Evolutionary conservation across 2,888 invertebrate species (phyloP).

Genomic region (Cheilosia soror): DNA sequence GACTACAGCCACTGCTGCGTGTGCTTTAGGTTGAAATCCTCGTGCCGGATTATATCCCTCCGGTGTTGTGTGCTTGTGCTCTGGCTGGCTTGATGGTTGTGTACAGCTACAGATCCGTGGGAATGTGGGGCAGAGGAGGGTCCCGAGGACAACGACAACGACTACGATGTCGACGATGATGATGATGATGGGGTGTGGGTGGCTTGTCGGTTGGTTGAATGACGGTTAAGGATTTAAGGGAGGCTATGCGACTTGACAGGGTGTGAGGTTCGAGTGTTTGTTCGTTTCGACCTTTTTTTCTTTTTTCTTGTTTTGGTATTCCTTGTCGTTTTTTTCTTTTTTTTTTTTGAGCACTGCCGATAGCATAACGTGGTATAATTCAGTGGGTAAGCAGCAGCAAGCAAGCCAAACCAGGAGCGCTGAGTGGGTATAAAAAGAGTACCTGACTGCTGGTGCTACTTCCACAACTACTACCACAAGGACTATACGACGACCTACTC

Average conservation of each 20-base stretch:
- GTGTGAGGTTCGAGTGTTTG: conserved; percentile 74
- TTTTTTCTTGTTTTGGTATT: conserved; percentile 67
- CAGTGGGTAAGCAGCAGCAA: conserved; percentile 75
- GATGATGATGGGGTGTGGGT: conserved; percentile 78
- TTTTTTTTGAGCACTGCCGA: conserved; percentile 68
- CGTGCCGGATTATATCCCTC: conserved; percentile 78
- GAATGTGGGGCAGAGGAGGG: conserved; percentile 75
- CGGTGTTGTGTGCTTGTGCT: conserved; percentile 51
- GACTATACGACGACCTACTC: conserved; percentile 40
- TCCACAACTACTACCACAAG: conserved; percentile 66
- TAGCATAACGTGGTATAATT: conserved; percentile 75
- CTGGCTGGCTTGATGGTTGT: conserved; percentile 63
- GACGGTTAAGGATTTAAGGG: conserved; percentile 74
- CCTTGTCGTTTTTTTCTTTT: conserved; percentile 39
- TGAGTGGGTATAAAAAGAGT: conserved; percentile 71
- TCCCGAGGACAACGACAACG: conserved; percentile 59
- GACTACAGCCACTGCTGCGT: conserved; percentile 71
- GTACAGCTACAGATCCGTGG: conserved; percentile 62
- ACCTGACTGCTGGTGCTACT: conserved; percentile 75
- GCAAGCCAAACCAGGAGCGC: conserved; percentile 72
- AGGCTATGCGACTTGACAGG: conserved; percentile 49
- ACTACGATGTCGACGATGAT: conserved; percentile 52
- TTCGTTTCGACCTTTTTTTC: conserved; percentile 73
- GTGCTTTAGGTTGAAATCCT: conserved; percentile 76
- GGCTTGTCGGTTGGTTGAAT: conserved; percentile 81